Evolutionary conservation across 2,113 vertebrate genomes (phyloP).

Genomic region (Siphamia tubifer): DNA sequence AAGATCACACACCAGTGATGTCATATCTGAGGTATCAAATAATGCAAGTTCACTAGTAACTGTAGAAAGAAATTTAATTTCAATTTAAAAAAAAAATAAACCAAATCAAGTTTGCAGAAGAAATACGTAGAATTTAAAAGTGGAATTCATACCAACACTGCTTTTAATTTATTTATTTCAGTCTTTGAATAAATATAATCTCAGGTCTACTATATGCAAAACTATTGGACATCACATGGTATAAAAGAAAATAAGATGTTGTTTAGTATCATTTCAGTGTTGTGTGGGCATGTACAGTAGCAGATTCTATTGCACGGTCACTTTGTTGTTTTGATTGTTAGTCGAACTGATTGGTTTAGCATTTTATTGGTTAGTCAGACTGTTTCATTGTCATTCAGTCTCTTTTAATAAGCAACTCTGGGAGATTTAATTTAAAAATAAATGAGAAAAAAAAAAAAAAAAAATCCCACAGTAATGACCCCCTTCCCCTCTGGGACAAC

Average conservation of each 20-base stretch:
- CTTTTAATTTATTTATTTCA: slow-evolving; percentile 55
- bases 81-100: slow-evolving; percentile 39
- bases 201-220: slow-evolving; percentile 75
- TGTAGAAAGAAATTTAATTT: slow-evolving; percentile 57
- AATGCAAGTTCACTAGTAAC: slow-evolving; percentile 25
- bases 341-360: slow-evolving; percentile 67
- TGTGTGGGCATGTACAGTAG: slow-evolving; percentile 71
- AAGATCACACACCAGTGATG: slow-evolving; percentile 37
- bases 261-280: slow-evolving; percentile 54
- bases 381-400: slow-evolving; percentile 79
- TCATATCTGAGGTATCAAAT: slow-evolving; percentile 41
- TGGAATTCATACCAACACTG: slow-evolving; percentile 7
- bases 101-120: neutral
- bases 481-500: slow-evolving; percentile 84
- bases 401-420: slow-evolving; percentile 88
- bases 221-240: slow-evolving; percentile 36
- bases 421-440: slow-evolving; percentile 78
- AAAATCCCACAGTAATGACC: slow-evolving; percentile 59
- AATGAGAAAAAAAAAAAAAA: slow-evolving; percentile 20
- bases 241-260: slow-evolving; percentile 28
- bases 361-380: slow-evolving; percentile 43
- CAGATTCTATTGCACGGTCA: slow-evolving; percentile 83
- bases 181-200: slow-evolving; percentile 69
- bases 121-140: slow-evolving; percentile 8
- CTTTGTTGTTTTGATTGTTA: slow-evolving; percentile 74